Evolutionary conservation across 2,888 invertebrate genomes (phyloP).

Genomic region (Nasonia oneida): DNA sequence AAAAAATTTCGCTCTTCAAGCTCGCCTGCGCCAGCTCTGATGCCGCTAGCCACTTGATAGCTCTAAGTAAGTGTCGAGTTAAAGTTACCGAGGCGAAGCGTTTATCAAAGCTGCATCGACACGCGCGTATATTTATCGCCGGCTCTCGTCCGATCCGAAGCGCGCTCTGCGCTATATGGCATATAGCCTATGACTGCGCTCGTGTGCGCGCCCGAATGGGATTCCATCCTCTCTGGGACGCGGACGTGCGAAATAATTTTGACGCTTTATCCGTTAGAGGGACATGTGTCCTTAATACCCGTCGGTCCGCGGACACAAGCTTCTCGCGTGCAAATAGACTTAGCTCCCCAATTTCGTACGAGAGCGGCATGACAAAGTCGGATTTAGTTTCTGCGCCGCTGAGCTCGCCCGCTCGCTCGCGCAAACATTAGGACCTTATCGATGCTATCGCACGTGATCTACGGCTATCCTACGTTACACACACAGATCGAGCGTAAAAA

Average conservation of each 20-base stretch:
- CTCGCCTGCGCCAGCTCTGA: background rate
- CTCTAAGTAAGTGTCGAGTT: background rate
- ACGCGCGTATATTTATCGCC: background rate
- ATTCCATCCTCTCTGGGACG: background rate
- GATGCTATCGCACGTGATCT: conserved; percentile 37
- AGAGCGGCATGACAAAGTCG: conserved; percentile 40
- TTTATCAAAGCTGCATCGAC: background rate
- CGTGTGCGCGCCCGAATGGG: background rate
- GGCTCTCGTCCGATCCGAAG: conserved; percentile 1
- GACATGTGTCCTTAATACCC: conserved; percentile 30
- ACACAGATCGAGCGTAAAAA: background rate
- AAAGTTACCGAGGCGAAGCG: background rate
- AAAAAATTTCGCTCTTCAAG: conserved; percentile 14
- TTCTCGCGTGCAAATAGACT: conserved; percentile 38
- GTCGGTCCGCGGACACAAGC: background rate
- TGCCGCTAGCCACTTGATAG: background rate
- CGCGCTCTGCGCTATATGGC: no score
- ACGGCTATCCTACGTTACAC: conserved; percentile 8
- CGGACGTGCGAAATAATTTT: conserved; percentile 52
- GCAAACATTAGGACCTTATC: conserved; percentile 15
- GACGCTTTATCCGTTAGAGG: conserved; percentile 36
- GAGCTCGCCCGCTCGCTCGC: background rate
- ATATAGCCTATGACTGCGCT: background rate
- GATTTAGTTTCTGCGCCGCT: conserved; percentile 12
- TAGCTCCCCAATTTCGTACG: conserved; percentile 25